Evolutionary conservation across 1,140 invertebrate genomes (phyloP), one percentile per base, ranked within the genome.

Genomic region (Druon quercuslanigerum): DNA sequence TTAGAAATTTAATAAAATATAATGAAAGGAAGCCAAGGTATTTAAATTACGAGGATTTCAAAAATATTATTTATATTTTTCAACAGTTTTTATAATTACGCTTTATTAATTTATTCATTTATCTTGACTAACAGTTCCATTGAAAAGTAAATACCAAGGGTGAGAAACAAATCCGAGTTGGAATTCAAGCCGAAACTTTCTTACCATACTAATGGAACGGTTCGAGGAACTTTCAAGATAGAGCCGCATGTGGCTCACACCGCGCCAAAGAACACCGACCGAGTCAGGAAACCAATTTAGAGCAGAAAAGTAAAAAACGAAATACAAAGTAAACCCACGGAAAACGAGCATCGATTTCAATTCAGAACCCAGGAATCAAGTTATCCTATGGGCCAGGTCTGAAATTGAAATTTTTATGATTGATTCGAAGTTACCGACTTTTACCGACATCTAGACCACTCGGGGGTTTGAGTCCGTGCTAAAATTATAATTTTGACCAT

Each of bases 111-210:
- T n/a, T n/a, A n/a, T 84, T 83, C 82, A 85, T 87, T 87, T 84
- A 86, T 81, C 76, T 74, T 76, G 79, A 66, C 83, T 73, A 14
- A 84, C 72, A 71, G 76, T 56, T 72, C 79, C 79, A 82, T 88
- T 82, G 87, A 86, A 87, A 88, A 87, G 87, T 87, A 87, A 89
- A 90, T 88, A 86, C 81, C 87, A 50, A 81, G 80, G 86, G 81
- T 79, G 81, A 90, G 88, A 89, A 89, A 90, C 87, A 90, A 90
- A 89, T 89, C 86, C 85, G 85, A 85, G 83, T 84, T 84, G 84
- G 79, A 88, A 89, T 86, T 79, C 46, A 79, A 79, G 81, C 75
- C 72, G 81, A 85, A 33, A 86, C 82, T 88, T 87, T 88, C 83
- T 77, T 80, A 80, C 76, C 75, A 46, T 46, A 46, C 9, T 7